phyloP scores from a whole-genome alignment of 2,797 vertebrate genomes.

The Fistularia tabacaria region DNA sequence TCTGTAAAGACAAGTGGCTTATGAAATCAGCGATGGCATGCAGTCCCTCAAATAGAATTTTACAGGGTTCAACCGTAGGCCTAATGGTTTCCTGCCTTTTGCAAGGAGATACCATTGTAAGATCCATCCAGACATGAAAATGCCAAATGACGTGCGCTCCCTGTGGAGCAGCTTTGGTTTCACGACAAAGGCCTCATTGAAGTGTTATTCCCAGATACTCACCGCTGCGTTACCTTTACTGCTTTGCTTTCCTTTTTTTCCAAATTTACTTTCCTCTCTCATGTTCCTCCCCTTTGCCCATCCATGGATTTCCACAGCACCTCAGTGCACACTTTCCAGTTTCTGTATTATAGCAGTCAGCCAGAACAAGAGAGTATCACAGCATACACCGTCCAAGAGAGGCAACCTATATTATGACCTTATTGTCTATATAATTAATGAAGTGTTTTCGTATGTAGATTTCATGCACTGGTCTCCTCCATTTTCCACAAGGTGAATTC shows the following conservation, averaged over 20 bases:
- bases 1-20: constrained; percentile 33
- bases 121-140: constrained; percentile 50
- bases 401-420: too few species aligned
- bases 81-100: constrained; percentile 40
- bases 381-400: too few species aligned
- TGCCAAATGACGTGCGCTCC: constrained; percentile 40
- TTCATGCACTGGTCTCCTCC: too few species aligned
- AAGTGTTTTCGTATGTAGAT: too few species aligned
- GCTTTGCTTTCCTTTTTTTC: constrained; percentile 21
- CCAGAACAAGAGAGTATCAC: too few species aligned
- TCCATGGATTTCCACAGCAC: neutral
- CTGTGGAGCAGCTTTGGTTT: constrained; percentile 56
- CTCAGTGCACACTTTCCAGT: neutral
- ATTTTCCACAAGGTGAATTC: too few species aligned
- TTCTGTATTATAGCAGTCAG: too few species aligned
- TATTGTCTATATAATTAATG: too few species aligned
- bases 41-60: constrained; percentile 52
- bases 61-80: constrained; percentile 52
- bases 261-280: constrained; percentile 27
- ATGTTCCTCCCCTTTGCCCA: neutral
- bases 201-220: constrained; percentile 46
- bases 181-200: constrained; percentile 58
- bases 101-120: constrained; percentile 33
- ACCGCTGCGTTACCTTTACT: constrained; percentile 28
- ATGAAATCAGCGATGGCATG: constrained; percentile 54